These are phyloP conservation scores for Myotis myotis DNA, from an alignment of 2,797 vertebrate species.

Conservation along the genomic window DNA sequence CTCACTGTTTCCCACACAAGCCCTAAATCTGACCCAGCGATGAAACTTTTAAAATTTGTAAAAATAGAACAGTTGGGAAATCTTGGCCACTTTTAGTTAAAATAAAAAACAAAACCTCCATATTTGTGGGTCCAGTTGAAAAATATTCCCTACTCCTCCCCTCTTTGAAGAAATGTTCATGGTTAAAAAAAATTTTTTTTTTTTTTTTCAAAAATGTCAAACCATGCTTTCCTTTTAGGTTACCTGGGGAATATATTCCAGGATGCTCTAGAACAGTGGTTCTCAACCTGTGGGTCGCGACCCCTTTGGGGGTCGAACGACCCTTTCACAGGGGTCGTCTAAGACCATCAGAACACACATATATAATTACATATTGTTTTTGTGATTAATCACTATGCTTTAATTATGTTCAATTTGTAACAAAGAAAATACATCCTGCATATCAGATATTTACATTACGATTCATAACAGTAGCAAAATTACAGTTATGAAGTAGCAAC, in stretches of 20 bases:
- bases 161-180: constrained; percentile 54
- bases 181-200: constrained; percentile 21
- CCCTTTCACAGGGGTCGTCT: too few relatives aligned
- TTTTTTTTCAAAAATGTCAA: constrained; percentile 67
- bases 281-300: too few relatives aligned
- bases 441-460: too few relatives aligned
- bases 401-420: too few relatives aligned
- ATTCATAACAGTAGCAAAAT: too few relatives aligned
- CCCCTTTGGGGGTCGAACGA: too few relatives aligned
- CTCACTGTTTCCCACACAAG: constrained; percentile 86
- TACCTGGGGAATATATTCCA: neutral
- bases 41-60: constrained; percentile 86
- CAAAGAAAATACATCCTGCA: too few relatives aligned
- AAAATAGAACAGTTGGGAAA: constrained; percentile 91
- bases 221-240: neutral
- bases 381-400: too few relatives aligned
- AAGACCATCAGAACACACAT: too few relatives aligned
- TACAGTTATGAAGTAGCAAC: too few relatives aligned
- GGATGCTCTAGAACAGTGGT: neutral
- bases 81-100: constrained; percentile 85
- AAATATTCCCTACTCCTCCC: constrained; percentile 71
- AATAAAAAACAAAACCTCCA: constrained; percentile 82
- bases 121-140: constrained; percentile 80
- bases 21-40: constrained; percentile 86
- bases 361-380: too few relatives aligned